phyloP scores from a whole-genome alignment of 1,140 invertebrate species.

The Latrodectus geometricus region DNA sequence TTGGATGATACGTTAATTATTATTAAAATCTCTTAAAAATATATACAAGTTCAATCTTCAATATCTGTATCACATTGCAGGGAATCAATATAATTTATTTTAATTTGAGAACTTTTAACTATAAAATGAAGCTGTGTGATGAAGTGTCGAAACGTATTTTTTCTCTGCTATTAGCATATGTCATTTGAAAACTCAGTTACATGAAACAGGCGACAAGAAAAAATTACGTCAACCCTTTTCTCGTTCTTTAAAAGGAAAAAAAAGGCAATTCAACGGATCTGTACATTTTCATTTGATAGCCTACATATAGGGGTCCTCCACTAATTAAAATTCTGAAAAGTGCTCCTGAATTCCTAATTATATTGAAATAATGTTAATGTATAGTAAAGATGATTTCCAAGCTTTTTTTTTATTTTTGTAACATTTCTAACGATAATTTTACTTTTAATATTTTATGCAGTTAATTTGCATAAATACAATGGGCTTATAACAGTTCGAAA shows the following conservation, averaged over 20 bases:
- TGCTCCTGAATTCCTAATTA: neutral
- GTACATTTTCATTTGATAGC: slow-evolving; percentile 32
- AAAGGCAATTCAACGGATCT: slow-evolving; percentile 25
- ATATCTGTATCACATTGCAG: no score
- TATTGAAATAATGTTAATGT: no score
- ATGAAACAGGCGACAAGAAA: slow-evolving; percentile 16
- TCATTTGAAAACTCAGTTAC: slow-evolving; percentile 30
- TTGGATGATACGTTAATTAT: no score
- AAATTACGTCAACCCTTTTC: neutral
- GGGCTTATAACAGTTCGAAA: no score
- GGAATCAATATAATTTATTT: no score
- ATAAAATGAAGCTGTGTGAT: no score
- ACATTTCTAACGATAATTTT: neutral
- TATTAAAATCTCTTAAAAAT: no score
- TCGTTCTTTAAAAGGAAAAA: neutral
- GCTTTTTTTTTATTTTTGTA: neutral
- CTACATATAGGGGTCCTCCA: neutral
- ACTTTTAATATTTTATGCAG: neutral
- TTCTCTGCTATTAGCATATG: slow-evolving; percentile 9
- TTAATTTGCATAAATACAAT: no score
- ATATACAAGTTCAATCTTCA: no score
- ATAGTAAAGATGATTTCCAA: neutral
- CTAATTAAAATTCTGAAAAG: neutral
- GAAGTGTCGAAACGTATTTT: neutral
- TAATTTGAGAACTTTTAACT: no score